Evolutionary conservation across 2,888 invertebrate species (phyloP).

Genomic region (Erebia aethiops): DNA sequence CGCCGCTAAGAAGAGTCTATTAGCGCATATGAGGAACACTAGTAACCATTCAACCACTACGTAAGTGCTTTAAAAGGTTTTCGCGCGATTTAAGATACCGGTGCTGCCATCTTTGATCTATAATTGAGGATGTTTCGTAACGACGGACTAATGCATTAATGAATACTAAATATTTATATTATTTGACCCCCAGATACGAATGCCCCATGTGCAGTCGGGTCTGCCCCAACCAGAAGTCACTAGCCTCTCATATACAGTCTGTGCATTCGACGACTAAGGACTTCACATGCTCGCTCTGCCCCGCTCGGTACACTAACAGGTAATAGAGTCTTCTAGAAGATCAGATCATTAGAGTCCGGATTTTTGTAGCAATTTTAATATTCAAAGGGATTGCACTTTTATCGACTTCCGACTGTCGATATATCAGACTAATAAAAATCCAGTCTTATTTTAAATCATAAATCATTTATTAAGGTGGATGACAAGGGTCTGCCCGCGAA

Average conservation of each 20-base stretch:
- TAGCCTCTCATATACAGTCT: slow-evolving; percentile 52
- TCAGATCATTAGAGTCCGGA: too few relatives aligned
- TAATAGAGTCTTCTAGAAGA: slow-evolving; percentile 37
- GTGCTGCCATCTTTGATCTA: too few relatives aligned
- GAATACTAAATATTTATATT: neutral
- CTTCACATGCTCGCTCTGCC: slow-evolving; percentile 51
- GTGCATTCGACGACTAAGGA: slow-evolving; percentile 50
- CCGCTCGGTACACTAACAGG: slow-evolving; percentile 50
- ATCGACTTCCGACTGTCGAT: too few relatives aligned
- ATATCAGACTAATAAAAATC: too few relatives aligned
- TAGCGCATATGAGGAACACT: slow-evolving; percentile 57
- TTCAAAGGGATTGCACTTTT: too few relatives aligned
- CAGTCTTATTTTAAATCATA: too few relatives aligned
- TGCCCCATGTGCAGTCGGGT: slow-evolving; percentile 57
- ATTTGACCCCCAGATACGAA: slow-evolving; percentile 51
- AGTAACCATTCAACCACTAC: slow-evolving; percentile 55
- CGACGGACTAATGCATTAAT: too few relatives aligned
- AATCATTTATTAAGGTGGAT: too few relatives aligned
- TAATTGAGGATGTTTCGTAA: too few relatives aligned
- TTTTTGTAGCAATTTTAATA: too few relatives aligned
- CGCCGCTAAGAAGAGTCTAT: slow-evolving; percentile 51
- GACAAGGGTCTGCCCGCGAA: too few relatives aligned
- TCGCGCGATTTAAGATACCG: neutral
- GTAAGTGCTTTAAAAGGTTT: slow-evolving; percentile 45
- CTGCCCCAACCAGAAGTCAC: slow-evolving; percentile 51